These are phyloP conservation scores for Etheostoma nigrum DNA, from an alignment of 2,797 vertebrate genomes.

Conservation along the genomic window DNA sequence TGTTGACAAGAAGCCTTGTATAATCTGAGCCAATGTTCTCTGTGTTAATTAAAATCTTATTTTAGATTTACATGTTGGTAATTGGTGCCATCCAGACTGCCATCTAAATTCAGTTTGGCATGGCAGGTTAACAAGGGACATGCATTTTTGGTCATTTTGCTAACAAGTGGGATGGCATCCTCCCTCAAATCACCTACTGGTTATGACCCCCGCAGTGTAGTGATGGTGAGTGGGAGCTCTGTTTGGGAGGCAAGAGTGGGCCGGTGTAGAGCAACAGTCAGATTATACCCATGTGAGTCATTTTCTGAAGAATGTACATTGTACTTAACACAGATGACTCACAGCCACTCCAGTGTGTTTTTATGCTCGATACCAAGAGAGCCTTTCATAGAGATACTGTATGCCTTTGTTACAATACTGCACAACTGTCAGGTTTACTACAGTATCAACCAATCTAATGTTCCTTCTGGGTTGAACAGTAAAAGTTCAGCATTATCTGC, in stretches of 20 bases:
- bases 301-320: conserved; percentile 57
- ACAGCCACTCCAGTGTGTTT: conserved; percentile 61
- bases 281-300: conserved; percentile 61
- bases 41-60: conserved; percentile 3
- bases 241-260: conserved; percentile 28
- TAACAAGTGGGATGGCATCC: too few relatives aligned
- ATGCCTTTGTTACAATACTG: conserved; percentile 29
- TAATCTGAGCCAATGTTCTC: not conserved
- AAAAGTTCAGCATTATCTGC: conserved; percentile 5
- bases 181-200: too few relatives aligned
- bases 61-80: not conserved
- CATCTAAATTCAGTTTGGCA: conserved; percentile 10
- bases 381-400: conserved; percentile 45
- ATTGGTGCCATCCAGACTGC: not conserved
- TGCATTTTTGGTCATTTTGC: too few relatives aligned
- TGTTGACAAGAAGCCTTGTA: not conserved
- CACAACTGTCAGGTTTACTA: conserved; percentile 44
- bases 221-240: conserved; percentile 58
- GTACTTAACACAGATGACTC: conserved; percentile 68
- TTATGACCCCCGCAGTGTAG: conserved; percentile 29
- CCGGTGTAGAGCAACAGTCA: conserved; percentile 31
- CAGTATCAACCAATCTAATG: conserved; percentile 30
- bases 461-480: conserved; percentile 18
- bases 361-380: conserved; percentile 62
- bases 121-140: too few relatives aligned